Conservation (phyloP, 2,797 vertebrate genomes). For the Acanthurus leucopareius region DNA sequence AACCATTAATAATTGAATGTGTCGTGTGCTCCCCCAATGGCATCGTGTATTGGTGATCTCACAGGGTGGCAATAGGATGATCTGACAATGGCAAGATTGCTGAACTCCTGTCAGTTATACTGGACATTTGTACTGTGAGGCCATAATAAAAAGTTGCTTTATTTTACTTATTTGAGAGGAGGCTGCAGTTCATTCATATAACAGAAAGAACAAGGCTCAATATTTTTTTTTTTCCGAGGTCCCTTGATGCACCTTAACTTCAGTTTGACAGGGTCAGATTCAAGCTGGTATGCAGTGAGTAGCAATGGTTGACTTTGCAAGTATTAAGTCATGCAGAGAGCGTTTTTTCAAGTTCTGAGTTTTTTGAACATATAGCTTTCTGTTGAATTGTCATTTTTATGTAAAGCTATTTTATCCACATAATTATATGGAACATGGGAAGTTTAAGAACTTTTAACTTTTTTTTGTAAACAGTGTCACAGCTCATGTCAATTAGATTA, state of each 20-base stretch:
- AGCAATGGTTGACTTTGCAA: neutral
- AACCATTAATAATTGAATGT: too few species aligned
- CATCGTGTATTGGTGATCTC: too few species aligned
- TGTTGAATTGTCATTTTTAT: neutral
- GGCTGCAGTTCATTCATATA: constrained; percentile 4
- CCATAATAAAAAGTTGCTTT: constrained; percentile 23
- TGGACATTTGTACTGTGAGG: neutral
- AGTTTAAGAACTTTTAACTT: too few species aligned
- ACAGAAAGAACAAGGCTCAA: neutral
- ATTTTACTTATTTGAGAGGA: neutral
- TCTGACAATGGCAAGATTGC: too few species aligned
- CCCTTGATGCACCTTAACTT: neutral
- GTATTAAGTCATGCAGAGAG: neutral
- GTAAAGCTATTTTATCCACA: neutral
- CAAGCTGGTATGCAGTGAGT: neutral
- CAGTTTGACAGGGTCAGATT: constrained; percentile 12
- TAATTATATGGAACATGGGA: neutral
- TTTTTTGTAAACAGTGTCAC: too few species aligned
- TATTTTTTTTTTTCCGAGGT: neutral
- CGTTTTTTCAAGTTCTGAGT: neutral
- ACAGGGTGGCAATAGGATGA: too few species aligned
- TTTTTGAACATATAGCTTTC: neutral
- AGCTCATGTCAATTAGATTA: too few species aligned
- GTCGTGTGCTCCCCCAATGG: too few species aligned
- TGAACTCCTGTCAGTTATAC: neutral